Conservation (phyloP, 1,140 invertebrate genomes). For the Aplysia californica region DNA sequence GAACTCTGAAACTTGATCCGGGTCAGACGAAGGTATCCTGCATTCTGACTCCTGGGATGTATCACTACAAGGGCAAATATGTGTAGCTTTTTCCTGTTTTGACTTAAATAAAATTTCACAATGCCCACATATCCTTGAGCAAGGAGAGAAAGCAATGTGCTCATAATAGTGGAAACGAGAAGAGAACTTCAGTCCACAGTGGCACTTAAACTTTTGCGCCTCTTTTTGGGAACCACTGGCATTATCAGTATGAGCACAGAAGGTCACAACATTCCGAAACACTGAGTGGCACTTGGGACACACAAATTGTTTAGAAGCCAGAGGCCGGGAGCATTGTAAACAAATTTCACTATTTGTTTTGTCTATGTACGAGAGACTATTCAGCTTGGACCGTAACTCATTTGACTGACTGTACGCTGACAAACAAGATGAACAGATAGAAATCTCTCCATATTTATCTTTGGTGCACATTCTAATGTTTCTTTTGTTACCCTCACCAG, state of each 20-base stretch:
- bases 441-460: no score
- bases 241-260: neutral
- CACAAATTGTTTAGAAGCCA: neutral
- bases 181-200: neutral
- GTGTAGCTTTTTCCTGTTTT: neutral
- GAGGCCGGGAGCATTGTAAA: neutral
- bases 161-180: neutral
- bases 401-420: neutral
- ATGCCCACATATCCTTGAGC: neutral
- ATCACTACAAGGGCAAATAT: no score
- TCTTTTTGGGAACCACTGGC: neutral
- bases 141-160: neutral
- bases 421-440: no score
- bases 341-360: neutral
- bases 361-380: neutral
- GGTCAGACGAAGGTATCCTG: neutral
- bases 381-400: neutral
- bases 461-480: no score
- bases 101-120: neutral
- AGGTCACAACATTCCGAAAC: neutral
- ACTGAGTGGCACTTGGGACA: neutral
- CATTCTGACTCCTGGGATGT: neutral
- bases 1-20: neutral
- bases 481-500: no score
- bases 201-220: neutral